Evolutionary conservation across 1,140 invertebrate species (phyloP), one percentile per base, ranked within the genome.

Genomic region (Bombus sylvicola): DNA sequence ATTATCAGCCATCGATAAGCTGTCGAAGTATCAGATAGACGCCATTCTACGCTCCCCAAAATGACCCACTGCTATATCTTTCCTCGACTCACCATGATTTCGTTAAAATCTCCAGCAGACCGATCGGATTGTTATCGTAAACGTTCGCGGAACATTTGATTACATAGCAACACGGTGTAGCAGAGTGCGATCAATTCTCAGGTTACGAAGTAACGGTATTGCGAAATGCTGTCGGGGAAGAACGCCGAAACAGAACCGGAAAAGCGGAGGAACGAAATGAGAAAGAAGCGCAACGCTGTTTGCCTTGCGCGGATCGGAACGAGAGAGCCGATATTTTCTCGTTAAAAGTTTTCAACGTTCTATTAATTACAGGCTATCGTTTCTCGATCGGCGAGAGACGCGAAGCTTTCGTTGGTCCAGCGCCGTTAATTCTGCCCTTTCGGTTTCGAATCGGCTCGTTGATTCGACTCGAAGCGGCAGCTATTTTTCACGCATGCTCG

Each of bases 361-460:
- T 89, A 89, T 89, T 89, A 89, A 89, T 89, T 89, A 89, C 88
- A 39, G 43, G 69, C 34, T 85, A 81, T 85, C 77, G 76, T 85
- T 73, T n/a, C 83, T 53, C 68, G 78, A 85, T 81, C 43, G 59
- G 78, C 59, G 25, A 43, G 77, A 53, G 34, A 43, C 66, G 82
- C 37, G n/a, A 43, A 73, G 87, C 71, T 81, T 77, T 80, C 81
- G 86, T 80, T n/a, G 68, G 47, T 31, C 53, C 10, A 39, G 18
- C 39, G 37, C 37, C 74, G 74, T 79, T 84, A 84, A 84, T 84
- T 84, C 76, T 71, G 47, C 53, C 43, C 12, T 62, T 57, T 31
- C 10, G 59, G 43, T 64, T 87, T 66, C 69, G 75, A 84, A 57
- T 43, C 71, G 81, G 81, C 88, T 85, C 81, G 89, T 87, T 87